Evolutionary conservation across 2,113 vertebrate genomes (phyloP), one percentile per base, ranked within the genome.

Genomic region (Clupea harengus): DNA sequence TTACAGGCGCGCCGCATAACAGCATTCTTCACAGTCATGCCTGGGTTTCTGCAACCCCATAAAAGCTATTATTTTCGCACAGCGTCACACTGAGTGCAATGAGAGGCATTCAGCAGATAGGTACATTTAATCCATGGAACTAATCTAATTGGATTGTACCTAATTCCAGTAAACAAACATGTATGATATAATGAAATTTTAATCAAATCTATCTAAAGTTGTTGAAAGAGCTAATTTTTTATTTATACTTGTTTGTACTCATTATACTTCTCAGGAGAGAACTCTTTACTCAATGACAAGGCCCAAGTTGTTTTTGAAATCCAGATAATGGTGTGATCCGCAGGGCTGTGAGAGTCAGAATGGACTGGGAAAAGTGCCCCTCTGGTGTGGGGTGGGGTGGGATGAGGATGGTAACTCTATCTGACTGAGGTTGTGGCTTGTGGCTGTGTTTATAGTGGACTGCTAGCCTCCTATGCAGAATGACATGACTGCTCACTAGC

Each of bases 391-490:
- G 49, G 20, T 15, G 22, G 80, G 75, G 39, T 39, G 39, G 39
- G 83, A 8, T 22, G 80, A 86, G 80, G 82, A 64, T 28, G 82
- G 87, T 92, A 91, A 92, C 90, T 90, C 89, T 85, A 85, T 91
- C 88, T 89, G 92, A 91, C 90, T 90, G 86, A 90, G 88, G 52
- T 81, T 90, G 87, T 87, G 88, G 90, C 89, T 52, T 28, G 64
- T 72, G 28, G 25, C 25, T 75, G 49, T 92, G 90, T 92, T 93
- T 93, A 91, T 88, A 85, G 91, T 92, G 85, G 90, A 85, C 82
- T 52, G 82, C 90, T 86, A 78, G 80, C 89, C 88, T 86, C 85
- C 84, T 75, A 80, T 83, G 86, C 54, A 84, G 88, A 92, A 86
- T 86, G 91, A 91, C 87, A 57, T 81, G 85, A 83, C 87, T 91